Conservation (phyloP, 2,888 invertebrate genomes). For the Hypercompe scribonia region DNA sequence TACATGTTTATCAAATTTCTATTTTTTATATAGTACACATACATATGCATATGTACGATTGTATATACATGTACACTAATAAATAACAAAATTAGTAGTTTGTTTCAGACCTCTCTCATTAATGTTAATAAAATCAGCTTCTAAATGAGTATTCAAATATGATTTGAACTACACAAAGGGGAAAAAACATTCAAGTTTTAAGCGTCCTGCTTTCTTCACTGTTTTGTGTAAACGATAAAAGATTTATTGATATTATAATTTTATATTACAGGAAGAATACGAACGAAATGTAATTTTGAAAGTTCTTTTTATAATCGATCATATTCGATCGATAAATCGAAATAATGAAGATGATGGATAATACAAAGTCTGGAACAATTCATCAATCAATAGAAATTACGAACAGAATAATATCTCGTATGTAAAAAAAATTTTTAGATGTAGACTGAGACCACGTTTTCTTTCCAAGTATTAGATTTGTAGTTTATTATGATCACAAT, state of each 20-base stretch:
- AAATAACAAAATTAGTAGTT: neutral
- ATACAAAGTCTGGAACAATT: no score
- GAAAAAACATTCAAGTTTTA: neutral
- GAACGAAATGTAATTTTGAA: neutral
- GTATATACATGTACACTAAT: neutral
- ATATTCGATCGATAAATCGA: no score
- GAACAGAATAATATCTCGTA: neutral
- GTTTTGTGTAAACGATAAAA: neutral
- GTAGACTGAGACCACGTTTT: neutral
- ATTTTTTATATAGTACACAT: no score
- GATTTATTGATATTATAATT: neutral
- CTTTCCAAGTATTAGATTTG: neutral
- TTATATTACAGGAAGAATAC: neutral
- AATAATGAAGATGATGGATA: slow-evolving; percentile 1
- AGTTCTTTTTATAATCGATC: neutral
- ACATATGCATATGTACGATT: no score
- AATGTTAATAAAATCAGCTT: neutral
- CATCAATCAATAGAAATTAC: no score
- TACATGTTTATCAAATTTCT: no score
- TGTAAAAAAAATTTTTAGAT: neutral
- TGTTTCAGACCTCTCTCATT: neutral
- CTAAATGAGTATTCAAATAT: neutral
- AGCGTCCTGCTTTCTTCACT: neutral
- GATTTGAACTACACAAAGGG: neutral
- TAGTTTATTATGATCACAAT: neutral